Conservation (phyloP, 2,888 invertebrate species). For the Pocota personata region DNA sequence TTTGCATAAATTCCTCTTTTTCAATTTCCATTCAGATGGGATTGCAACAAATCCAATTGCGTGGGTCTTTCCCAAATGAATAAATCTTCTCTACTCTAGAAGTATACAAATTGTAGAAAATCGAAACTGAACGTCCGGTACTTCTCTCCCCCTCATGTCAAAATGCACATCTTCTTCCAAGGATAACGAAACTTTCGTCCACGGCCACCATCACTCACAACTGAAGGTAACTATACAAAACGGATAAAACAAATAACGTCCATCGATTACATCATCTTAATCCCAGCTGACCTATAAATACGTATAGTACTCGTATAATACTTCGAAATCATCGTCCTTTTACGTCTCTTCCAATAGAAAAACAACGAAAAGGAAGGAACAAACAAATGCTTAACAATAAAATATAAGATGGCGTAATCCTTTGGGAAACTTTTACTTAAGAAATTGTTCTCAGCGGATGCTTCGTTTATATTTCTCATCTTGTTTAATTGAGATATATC, state of each 20-base stretch:
- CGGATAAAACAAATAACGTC: constrained; percentile 27
- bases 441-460: background rate
- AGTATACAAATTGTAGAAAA: background rate
- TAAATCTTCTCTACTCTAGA: background rate
- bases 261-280: constrained; percentile 62
- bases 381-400: background rate
- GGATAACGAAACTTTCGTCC: constrained; percentile 29
- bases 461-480: constrained; percentile 4
- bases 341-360: background rate
- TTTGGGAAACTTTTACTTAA: constrained; percentile 30
- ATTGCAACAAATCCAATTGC: background rate
- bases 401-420: constrained; percentile 30
- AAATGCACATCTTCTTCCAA: constrained; percentile 1
- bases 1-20: background rate
- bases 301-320: no score
- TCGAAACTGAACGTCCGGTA: background rate
- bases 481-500: constrained; percentile 36
- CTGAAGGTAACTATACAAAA: background rate
- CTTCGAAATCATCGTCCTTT: constrained; percentile 18
- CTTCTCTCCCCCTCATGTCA: background rate
- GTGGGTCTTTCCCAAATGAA: background rate
- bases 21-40: background rate
- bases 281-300: constrained; percentile 61
- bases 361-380: background rate
- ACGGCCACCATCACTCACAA: background rate